These are phyloP conservation scores for Apantesis nais DNA, from an alignment of 2,888 invertebrate species.

Conservation along the genomic window DNA sequence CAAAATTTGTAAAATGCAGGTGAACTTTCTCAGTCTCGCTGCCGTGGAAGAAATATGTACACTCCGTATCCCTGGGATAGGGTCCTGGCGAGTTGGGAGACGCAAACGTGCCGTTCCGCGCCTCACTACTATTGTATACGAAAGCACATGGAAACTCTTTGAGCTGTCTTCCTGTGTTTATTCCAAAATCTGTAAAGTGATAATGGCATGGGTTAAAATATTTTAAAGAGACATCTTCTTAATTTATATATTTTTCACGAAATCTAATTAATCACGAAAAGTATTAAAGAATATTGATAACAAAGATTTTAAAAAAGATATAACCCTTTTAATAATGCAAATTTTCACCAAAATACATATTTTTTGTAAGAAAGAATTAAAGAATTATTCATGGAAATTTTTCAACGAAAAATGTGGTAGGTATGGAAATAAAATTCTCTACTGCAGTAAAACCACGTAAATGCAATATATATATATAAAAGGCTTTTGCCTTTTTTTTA, in stretches of 20 bases:
- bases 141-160: slow-evolving; percentile 94
- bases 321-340: neutral
- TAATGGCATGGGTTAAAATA: neutral
- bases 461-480: too few species aligned
- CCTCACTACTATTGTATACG: slow-evolving; percentile 93
- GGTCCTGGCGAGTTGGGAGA: slow-evolving; percentile 96
- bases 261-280: too few species aligned
- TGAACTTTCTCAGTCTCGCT: slow-evolving; percentile 91
- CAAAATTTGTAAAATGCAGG: slow-evolving; percentile 95
- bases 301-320: too few species aligned
- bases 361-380: too few species aligned
- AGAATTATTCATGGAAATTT: too few species aligned
- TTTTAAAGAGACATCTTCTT: neutral
- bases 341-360: too few species aligned
- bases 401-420: too few species aligned
- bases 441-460: too few species aligned
- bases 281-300: too few species aligned
- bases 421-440: too few species aligned
- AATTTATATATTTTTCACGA: too few species aligned
- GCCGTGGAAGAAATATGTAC: slow-evolving; percentile 96
- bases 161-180: slow-evolving; percentile 92
- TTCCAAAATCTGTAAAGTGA: slow-evolving; percentile 91
- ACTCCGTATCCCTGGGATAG: slow-evolving; percentile 95
- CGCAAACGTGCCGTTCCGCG: slow-evolving; percentile 92
- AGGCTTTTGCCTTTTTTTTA: too few species aligned